Percentiles rank a stretch among this genome's conserved stretches.
Conservation (phyloP, 2,888 invertebrate genomes). For the Plemyria rubiginata region DNA sequence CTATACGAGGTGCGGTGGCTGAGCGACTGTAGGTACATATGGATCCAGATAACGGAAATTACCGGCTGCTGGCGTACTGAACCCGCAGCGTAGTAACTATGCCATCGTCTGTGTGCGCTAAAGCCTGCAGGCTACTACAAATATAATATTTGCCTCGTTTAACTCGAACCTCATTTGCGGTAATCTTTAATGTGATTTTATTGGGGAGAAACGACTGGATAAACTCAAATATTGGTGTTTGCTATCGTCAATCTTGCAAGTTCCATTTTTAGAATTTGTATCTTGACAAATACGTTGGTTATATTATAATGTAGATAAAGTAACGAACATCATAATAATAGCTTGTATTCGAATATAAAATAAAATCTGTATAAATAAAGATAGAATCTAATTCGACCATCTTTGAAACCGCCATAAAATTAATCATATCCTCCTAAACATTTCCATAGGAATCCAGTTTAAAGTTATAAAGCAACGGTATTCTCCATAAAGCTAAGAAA, state of each 20-base stretch:
- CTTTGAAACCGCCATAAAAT: not conserved
- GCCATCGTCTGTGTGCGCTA: conserved; percentile 28
- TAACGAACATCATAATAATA: not conserved
- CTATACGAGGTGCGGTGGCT: conserved; percentile 10
- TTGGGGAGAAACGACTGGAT: conserved; percentile 14
- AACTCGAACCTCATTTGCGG: conserved; percentile 39
- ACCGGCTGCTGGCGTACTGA: conserved; percentile 50
- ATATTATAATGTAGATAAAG: not conserved
- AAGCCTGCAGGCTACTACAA: conserved; percentile 51
- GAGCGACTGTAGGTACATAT: conserved; percentile 46
- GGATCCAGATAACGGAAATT: conserved; percentile 71
- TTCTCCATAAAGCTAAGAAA: conserved; percentile 15
- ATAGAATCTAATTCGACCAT: not conserved
- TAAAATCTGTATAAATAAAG: not conserved
- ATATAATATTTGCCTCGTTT: conserved; percentile 55
- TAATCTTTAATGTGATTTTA: conserved; percentile 39
- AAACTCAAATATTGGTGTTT: conserved; percentile 25
- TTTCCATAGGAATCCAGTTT: conserved; percentile 9
- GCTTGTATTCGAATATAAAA: not conserved
- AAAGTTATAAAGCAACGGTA: conserved; percentile 11
- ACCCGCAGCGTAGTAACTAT: conserved; percentile 9
- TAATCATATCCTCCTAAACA: conserved; percentile 1
- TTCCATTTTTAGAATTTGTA: not conserved
- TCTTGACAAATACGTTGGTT: not conserved
- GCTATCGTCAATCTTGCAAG: conserved; percentile 4